Evolutionary conservation across 2,888 invertebrate genomes (phyloP), one percentile per base, ranked within the genome.

Genomic region (Chloromyia formosa): DNA sequence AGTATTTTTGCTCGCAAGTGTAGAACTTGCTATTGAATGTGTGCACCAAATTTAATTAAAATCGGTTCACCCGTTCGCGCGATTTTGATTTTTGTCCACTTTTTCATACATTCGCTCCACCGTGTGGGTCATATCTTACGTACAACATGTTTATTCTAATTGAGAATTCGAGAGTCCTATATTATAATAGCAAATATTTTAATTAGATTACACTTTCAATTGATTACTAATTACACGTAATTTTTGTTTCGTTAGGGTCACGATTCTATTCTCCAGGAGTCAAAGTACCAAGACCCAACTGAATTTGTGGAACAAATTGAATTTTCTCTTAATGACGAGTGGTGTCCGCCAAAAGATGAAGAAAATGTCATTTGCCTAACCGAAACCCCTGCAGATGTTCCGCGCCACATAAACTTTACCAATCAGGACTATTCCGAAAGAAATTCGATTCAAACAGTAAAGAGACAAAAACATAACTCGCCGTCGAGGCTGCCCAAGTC

Each of bases 241-340:
- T n/a, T 35, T 35, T 35, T 35, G 14, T 22, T 22, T 61, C 9
- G n/a, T 22, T 56, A 71, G 71, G 58, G 2, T 7, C 27, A 56
- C 10, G 58, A 71, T 4, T 18, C 40, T 9, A 40, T 14, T 56
- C 56, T 58, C 1, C 35, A 23, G 12, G 42, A 71, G 35, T 40
- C 58, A 1, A 71, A 58, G 18, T 56, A 56, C 1, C 40, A 56
- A 20, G 71, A 71, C 35, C 18, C 14, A 56, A 58, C 56, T 18
- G 40, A 71, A 12, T 71, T 71, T 42, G 71, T 40, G 16, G 71
- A 71, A 16, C 56, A 71, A 56, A 71, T 71, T 18, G 71, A 71
- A 56, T 56, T 56, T 58, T 56, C 71, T 14, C 20, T 56, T 10
- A 54, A 56, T 40, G 71, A 56, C 23, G 71, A 71, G 20, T 71